Evolutionary conservation across 2,113 vertebrate genomes (phyloP).

Genomic region (Megaceryle torquata): DNA sequence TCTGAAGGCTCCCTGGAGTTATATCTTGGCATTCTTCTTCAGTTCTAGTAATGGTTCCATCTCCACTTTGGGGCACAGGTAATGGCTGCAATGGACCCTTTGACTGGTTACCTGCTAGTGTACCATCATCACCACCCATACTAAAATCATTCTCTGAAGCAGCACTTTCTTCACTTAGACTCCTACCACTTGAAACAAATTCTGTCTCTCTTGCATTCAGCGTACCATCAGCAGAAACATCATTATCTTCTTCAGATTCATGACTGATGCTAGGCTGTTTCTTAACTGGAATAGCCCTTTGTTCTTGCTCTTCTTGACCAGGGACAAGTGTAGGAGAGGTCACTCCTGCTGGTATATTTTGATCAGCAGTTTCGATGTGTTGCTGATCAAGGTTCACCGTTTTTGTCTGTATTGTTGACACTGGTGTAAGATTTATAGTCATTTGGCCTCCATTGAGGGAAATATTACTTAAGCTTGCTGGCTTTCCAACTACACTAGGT

Average conservation of each 20-base stretch:
- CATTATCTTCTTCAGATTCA: slow-evolving; percentile 75
- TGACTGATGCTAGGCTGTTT: slow-evolving; percentile 69
- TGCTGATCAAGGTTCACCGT: slow-evolving; percentile 74
- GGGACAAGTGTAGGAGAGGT: slow-evolving; percentile 65
- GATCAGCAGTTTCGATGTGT: slow-evolving; percentile 72
- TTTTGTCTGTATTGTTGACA: slow-evolving; percentile 76
- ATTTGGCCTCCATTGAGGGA: slow-evolving; percentile 87
- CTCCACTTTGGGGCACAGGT: slow-evolving; percentile 58
- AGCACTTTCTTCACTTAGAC: slow-evolving; percentile 77
- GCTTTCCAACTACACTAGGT: slow-evolving; percentile 78
- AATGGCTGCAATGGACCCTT: slow-evolving; percentile 63
- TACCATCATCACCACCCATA: slow-evolving; percentile 74
- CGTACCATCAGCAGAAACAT: slow-evolving; percentile 67
- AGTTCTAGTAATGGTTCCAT: slow-evolving; percentile 70
- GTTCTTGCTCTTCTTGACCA: slow-evolving; percentile 75
- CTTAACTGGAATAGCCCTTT: slow-evolving; percentile 62
- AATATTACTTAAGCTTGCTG: slow-evolving; percentile 80
- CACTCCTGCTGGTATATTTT: slow-evolving; percentile 65
- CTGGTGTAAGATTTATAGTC: slow-evolving; percentile 78
- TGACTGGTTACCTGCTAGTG: slow-evolving; percentile 60
- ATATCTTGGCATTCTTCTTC: slow-evolving; percentile 81
- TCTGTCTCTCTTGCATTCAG: slow-evolving; percentile 77
- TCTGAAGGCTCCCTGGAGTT: slow-evolving; percentile 77
- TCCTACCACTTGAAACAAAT: slow-evolving; percentile 78
- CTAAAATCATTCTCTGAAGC: slow-evolving; percentile 78